Conservation (phyloP, 2,113 vertebrate genomes). For the Rhinolophus sinicus region DNA sequence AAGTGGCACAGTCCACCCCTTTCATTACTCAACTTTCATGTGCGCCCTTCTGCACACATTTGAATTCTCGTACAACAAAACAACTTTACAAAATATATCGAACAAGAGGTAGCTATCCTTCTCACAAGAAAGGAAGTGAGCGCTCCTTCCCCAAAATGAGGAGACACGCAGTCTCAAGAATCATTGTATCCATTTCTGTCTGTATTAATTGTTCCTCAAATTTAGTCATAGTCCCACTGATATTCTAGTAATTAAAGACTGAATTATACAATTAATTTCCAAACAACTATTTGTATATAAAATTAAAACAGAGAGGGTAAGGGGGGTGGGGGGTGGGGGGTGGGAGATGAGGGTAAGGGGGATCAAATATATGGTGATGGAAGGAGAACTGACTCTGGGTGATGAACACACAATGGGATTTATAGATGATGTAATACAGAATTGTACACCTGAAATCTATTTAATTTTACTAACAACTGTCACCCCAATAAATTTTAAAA, state of each 20-base stretch:
- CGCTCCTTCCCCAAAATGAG: background rate
- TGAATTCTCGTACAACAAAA: background rate
- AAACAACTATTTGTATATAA: conserved; percentile 4
- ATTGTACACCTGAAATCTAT: too few species aligned
- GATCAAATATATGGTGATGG: too few species aligned
- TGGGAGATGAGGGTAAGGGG: too few species aligned
- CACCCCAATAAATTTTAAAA: too few species aligned
- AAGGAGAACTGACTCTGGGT: too few species aligned
- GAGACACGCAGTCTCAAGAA: background rate
- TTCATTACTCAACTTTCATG: background rate
- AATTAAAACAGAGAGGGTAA: conserved; percentile 31
- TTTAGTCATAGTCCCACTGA: background rate
- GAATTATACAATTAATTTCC: conserved; percentile 31
- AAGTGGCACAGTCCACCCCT: background rate
- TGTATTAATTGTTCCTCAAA: background rate
- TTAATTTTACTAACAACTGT: too few species aligned
- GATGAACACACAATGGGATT: too few species aligned
- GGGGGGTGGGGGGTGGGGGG: too few species aligned
- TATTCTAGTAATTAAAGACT: background rate
- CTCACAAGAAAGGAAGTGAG: background rate
- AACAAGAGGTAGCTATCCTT: background rate
- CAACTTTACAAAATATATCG: background rate
- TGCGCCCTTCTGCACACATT: background rate
- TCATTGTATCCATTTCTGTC: background rate
- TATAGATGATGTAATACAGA: too few species aligned